Evolutionary conservation across 2,113 vertebrate species (phyloP), one percentile per base, ranked within the genome.

Genomic region (Myodes glareolus): DNA sequence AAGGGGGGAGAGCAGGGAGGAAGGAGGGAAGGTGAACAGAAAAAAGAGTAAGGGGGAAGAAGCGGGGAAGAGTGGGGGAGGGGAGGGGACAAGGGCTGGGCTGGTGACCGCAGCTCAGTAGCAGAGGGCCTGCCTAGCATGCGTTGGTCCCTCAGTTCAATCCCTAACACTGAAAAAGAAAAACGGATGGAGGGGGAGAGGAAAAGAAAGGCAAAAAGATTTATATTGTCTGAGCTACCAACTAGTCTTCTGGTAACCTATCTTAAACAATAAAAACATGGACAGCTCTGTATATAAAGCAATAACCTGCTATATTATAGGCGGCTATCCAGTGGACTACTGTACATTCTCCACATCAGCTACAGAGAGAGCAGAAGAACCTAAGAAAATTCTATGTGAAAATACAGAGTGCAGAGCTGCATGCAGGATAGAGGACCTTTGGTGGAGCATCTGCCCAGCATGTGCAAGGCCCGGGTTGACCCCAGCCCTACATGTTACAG

Each of bases 231-330:
- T 90, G 11, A 90, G 14, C 33, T 76, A 94, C 21, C 78, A 58
- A 92, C 72, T 91, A 55, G 52, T 42, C 63, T 90, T 68, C 61
- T 77, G 45, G 76, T 16, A 92, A 82, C 68, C 50, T 80, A 70
- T 73, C 45, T 88, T 42, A 92, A 65, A 85, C 33, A 87, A 90
- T 85, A 27, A 96, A 90, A 93, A 73, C 88, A 73, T 27, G 7
- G 7, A 47, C 55, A 78, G 25, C 81, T 50, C 78, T 58, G 58
- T 47, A 17, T 39, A 65, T 50, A 85, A 52, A 55, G 45, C n/a
- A 81, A 91, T 75, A 39, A 90, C 29, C 13, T 50, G 23, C 7
- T 76, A 77, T 70, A 52, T 76, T 81, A 86, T 39, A 36, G 21
- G 39, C 7, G 75, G 36, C 55, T 82, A 70, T 39, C 33, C 65